Evolutionary conservation across 2,113 vertebrate genomes (phyloP), one percentile per base, ranked within the genome.

Genomic region (Orthonyx spaldingii): DNA sequence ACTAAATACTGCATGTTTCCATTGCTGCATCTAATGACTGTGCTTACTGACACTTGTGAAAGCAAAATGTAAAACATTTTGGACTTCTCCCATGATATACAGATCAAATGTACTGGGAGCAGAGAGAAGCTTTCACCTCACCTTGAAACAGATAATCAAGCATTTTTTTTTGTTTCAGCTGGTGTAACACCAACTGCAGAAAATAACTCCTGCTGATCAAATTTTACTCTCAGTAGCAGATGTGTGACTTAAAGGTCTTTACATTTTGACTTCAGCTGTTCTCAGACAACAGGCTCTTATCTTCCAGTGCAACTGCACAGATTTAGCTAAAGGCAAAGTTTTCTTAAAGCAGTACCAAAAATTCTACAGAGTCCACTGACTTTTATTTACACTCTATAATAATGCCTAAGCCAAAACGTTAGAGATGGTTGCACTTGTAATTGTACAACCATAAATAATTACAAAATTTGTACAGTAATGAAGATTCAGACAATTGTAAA

Each of bases 231-330:
- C 55, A 39, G 86, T 55, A 24, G 46, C 79, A 75, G 64, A 63
- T 81, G 76, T 4, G 1, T 47, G 60, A 86, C 76, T 96, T 72
- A 66, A 71, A 92, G 47, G 47, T 81, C 91, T 92, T 90, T 89
- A 84, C 33, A 74, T 83, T 76, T 93, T 84, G 21, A 70, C 46
- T 92, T 94, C 94, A 84, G 90, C 94, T 90, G 76, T 74, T 94
- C 68, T 74, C 39, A 65, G 52, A 92, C 76, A 89, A 89, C 49
- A 90, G 82, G 33, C 64, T 93, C 52, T 90, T 84, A 72, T 80
- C 50, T 81, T 80, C 33, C 33, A 70, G 42, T 35, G 55, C 59
- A 77, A 80, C 66, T 1, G 1, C 75, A 74, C 11, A 55, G 26
- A 61, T 56, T 59, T 47, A 80, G 47, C 80, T 86, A 50, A 77